These are phyloP conservation scores for Caenorhabditis doughertyi DNA, from an alignment of 2,888 invertebrate genomes.

Conservation along the genomic window DNA sequence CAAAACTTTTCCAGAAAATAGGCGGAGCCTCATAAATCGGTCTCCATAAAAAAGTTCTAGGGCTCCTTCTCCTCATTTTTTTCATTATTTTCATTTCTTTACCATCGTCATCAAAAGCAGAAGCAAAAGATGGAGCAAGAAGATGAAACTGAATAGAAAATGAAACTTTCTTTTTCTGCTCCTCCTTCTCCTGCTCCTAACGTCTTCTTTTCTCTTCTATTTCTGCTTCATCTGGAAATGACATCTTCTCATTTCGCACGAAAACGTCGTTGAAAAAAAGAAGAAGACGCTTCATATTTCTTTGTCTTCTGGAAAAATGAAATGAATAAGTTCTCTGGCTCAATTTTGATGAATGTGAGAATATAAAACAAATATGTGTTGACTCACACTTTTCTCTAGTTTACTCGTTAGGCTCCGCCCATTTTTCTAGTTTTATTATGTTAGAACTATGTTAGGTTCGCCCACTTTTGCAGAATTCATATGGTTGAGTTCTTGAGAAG, in stretches of 20 bases:
- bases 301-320: background rate
- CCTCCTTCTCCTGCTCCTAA: background rate
- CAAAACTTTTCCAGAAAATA: too few species aligned
- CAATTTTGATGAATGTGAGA: too few species aligned
- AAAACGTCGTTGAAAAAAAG: too few species aligned
- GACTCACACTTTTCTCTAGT: too few species aligned
- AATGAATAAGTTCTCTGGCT: too few species aligned
- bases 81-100: background rate
- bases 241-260: conserved; percentile 26
- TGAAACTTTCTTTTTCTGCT: conserved; percentile 34
- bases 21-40: background rate
- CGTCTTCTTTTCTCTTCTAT: conserved; percentile 2
- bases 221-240: conserved; percentile 31
- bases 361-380: too few species aligned
- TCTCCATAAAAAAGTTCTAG: background rate
- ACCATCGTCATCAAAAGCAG: conserved; percentile 18
- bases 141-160: conserved; percentile 52
- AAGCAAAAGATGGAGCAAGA: background rate
- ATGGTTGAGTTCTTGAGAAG: too few species aligned
- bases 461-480: too few species aligned
- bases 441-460: too few species aligned
- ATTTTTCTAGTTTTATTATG: too few species aligned
- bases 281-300: conserved; percentile 6
- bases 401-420: too few species aligned
- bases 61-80: background rate